These are phyloP conservation scores for Heteromyza rotundicornis DNA, from an alignment of 2,888 invertebrate genomes.

Conservation along the genomic window DNA sequence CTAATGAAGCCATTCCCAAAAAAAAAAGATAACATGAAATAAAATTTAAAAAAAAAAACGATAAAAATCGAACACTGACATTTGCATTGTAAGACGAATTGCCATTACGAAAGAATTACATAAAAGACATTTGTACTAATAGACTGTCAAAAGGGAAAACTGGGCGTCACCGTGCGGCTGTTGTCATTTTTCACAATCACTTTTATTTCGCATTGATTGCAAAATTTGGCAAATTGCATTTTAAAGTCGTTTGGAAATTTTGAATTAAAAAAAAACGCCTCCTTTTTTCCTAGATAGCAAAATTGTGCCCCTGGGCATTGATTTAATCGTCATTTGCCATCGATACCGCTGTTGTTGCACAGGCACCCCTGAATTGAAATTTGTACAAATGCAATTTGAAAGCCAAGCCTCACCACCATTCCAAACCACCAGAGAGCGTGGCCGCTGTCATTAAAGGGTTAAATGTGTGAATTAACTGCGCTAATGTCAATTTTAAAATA, in stretches of 20 bases:
- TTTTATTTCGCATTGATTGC: neutral
- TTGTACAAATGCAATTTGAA: too few species aligned
- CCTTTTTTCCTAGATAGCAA: neutral
- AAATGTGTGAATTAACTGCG: too few species aligned
- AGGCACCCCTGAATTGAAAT: too few species aligned
- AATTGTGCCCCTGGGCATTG: neutral
- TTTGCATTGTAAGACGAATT: neutral
- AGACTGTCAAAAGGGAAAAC: neutral
- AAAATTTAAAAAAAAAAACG: too few species aligned
- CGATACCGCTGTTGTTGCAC: too few species aligned
- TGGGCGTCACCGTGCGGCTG: slow-evolving; percentile 1
- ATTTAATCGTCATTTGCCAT: neutral
- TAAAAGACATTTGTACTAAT: neutral
- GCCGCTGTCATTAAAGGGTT: neutral
- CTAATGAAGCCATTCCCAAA: slow-evolving; percentile 48
- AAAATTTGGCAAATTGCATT: slow-evolving; percentile 17
- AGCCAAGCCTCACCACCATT: too few species aligned
- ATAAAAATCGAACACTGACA: slow-evolving; percentile 19
- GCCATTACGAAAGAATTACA: slow-evolving; percentile 14
- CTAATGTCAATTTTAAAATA: too few species aligned
- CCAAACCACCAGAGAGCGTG: too few species aligned
- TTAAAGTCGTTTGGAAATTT: neutral
- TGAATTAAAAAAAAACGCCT: neutral
- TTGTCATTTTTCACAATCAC: neutral
- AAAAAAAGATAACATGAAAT: too few species aligned